Conservation (phyloP, 2,888 invertebrate genomes). For the Ptilodon capucinus region DNA sequence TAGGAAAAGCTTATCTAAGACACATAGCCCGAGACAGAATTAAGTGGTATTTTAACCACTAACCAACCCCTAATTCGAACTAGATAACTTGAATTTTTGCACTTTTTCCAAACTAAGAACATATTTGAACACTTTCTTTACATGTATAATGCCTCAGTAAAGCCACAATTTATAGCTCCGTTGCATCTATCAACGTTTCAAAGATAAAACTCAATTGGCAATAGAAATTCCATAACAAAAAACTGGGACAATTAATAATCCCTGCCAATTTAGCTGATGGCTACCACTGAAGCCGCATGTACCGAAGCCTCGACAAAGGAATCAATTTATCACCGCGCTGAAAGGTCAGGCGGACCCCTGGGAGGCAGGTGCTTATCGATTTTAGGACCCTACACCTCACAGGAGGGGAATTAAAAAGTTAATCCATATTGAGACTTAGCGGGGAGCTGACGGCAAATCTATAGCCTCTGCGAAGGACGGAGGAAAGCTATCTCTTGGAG, state of each 20-base stretch:
- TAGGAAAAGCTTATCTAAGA: too few species aligned
- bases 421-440: constrained; percentile 27
- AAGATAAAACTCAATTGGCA: not conserved
- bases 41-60: too few species aligned
- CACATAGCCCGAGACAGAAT: too few species aligned
- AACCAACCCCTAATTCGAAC: too few species aligned
- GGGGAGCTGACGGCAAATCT: constrained; percentile 10
- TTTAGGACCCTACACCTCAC: constrained; percentile 16
- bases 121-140: too few species aligned
- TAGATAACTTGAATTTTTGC: too few species aligned
- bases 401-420: constrained; percentile 37
- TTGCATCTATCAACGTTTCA: too few species aligned
- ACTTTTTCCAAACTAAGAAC: too few species aligned
- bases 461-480: constrained; percentile 4
- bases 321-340: constrained; percentile 61
- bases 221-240: not conserved
- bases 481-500: not conserved
- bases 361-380: constrained; percentile 29
- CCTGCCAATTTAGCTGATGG: not conserved
- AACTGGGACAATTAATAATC: not conserved
- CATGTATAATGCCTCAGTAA: too few species aligned
- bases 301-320: constrained; percentile 41
- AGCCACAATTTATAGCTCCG: too few species aligned
- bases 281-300: constrained; percentile 10
- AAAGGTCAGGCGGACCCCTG: constrained; percentile 41